Evolutionary conservation across 2,797 vertebrate genomes (phyloP), one percentile per base, ranked within the genome.

Genomic region (Gambusia yucatana): DNA sequence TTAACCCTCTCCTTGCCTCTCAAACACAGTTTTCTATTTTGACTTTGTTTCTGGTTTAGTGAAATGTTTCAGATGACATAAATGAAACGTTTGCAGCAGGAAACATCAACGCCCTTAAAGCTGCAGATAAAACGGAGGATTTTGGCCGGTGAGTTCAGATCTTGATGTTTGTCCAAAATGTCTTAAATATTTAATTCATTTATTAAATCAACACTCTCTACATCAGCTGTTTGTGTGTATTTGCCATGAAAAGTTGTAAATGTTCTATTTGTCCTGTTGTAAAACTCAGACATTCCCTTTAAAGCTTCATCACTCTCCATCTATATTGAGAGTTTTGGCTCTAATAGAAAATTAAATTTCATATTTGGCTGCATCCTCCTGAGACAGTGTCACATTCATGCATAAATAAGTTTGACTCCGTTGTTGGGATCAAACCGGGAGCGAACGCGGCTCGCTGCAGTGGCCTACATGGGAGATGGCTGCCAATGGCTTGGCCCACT

Each of bases 401-500:
- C 65, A 41, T 71, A 33, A 70, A 55, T 39, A 41, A 16, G 44
- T 69, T 77, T 41, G 61, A 63, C 46, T 69, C 43, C 14, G 1
- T 43, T 69, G 65, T 39, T 46, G 22, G 16, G 22, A 76, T 39
- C 28, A 47, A 13, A 22, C 55, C 43, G 25, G 48, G 48, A 71
- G n/a, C 50, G 1, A 36, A n/a, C 20, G 3, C 9, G 3, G 33
- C 33, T 44, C 25, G 25, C 76, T 71, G 69, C 41, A 6, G 28
- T 59, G 48, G 22, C 50, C 67, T 72, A 59, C 25, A 72, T 57
- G 44, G 65, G 4, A 71, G 59, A 46, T 2, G 22, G 39, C 44
- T 52, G 33, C 63, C 57, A n/a, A 52, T 69, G 75, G 33, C 36
- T 41, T 41, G 63, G 46, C 75, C 75, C 75, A 77, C 22, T 69